Percentiles rank a stretch among this genome's conserved stretches.
phyloP scores from a whole-genome alignment of 2,797 vertebrate genomes.

The Tympanoctomys barrerae region DNA sequence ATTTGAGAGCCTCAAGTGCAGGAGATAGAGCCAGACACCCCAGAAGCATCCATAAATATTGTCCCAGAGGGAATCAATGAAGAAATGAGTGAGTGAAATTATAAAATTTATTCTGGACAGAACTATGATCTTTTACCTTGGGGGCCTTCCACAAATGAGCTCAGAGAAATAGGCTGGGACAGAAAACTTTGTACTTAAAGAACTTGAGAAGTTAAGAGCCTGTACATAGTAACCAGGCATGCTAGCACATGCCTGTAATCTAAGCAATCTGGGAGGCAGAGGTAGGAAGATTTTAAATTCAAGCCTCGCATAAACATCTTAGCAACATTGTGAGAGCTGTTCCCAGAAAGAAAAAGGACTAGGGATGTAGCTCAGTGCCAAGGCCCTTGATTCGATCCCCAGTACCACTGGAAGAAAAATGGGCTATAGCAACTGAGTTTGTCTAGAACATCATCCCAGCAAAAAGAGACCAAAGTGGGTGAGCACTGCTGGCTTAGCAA shows the following conservation, averaged over 20 bases:
- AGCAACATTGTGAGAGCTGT: not conserved
- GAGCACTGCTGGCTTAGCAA: too few relatives aligned
- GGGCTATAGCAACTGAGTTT: not conserved
- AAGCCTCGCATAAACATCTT: not conserved
- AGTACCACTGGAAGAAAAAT: not conserved
- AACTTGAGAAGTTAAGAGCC: not conserved
- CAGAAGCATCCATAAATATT: not conserved
- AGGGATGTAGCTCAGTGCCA: not conserved
- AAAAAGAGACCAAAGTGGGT: not conserved
- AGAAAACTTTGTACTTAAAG: not conserved
- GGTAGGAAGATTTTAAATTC: not conserved
- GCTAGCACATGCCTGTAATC: not conserved
- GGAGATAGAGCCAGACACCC: not conserved
- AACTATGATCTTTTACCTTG: not conserved
- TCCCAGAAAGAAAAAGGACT: not conserved
- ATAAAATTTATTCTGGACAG: not conserved
- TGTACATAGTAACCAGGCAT: not conserved
- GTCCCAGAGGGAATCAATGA: not conserved
- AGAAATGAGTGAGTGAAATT: not conserved
- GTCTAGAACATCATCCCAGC: not conserved
- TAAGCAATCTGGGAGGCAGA: not conserved
- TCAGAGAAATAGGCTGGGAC: not conserved
- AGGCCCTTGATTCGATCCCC: not conserved
- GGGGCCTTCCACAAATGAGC: not conserved
- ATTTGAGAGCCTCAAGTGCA: accelerated